A percentile compares a stretch with the other conserved stretches of the same genome.
phyloP scores from a whole-genome alignment of 2,888 invertebrate species.

The Phalangium opilio region DNA sequence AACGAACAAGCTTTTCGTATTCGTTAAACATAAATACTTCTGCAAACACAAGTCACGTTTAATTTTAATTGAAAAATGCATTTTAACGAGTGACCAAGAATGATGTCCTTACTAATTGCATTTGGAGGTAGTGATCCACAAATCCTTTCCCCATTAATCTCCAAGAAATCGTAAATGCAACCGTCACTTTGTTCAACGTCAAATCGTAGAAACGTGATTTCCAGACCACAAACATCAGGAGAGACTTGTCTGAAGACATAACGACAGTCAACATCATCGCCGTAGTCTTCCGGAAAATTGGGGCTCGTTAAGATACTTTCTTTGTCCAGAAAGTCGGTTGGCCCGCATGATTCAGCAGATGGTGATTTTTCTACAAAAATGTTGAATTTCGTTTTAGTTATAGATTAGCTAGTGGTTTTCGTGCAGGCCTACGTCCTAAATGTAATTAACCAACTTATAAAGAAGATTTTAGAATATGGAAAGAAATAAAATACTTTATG shows the following conservation, averaged over 20 bases:
- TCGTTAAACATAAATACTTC: slow-evolving; percentile 19
- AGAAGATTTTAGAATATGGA: no score
- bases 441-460: no score
- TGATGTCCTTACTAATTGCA: slow-evolving; percentile 17
- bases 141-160: slow-evolving; percentile 20
- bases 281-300: slow-evolving; percentile 16
- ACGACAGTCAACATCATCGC: slow-evolving; percentile 12
- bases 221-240: slow-evolving; percentile 21
- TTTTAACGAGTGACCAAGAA: no score
- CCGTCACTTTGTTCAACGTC: slow-evolving; percentile 21
- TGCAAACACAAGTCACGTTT: slow-evolving; percentile 1
- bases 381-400: no score
- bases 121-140: slow-evolving; percentile 20
- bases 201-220: slow-evolving; percentile 21
- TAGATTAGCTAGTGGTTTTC: no score
- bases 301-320: slow-evolving; percentile 19
- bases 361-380: no score
- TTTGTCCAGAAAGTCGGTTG: slow-evolving; percentile 4
- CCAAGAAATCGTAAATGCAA: slow-evolving; percentile 22
- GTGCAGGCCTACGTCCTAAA: no score
- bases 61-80: no score
- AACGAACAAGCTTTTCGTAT: slow-evolving; percentile 19
- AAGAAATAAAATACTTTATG: no score
- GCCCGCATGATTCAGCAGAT: no score
- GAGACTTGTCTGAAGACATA: slow-evolving; percentile 15